These are phyloP conservation scores for Chromobotia macracanthus DNA, from an alignment of 2,797 vertebrate species.

Conservation along the genomic window DNA sequence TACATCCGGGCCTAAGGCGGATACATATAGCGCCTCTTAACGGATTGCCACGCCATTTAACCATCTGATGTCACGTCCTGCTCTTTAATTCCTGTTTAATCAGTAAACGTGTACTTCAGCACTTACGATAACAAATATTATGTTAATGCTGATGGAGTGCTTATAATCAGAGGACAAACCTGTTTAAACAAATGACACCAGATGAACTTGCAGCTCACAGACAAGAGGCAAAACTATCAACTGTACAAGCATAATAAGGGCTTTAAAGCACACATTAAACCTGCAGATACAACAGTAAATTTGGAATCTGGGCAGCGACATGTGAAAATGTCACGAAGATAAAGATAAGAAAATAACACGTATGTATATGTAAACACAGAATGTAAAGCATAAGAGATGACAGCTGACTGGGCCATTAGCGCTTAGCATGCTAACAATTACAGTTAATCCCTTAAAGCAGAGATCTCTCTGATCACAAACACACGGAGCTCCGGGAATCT, in stretches of 20 bases:
- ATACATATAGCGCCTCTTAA: slow-evolving; percentile 4
- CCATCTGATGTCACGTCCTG: slow-evolving; percentile 50
- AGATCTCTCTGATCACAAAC: not conserved
- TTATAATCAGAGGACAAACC: not conserved
- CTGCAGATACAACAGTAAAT: too few relatives aligned
- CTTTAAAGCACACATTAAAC: not conserved
- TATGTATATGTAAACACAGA: slow-evolving; percentile 6
- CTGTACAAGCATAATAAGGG: not conserved
- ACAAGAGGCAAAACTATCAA: not conserved
- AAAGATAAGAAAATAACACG: not conserved
- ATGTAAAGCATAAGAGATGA: slow-evolving; percentile 19
- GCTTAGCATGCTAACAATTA: slow-evolving; percentile 46
- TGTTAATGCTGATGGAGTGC: not conserved
- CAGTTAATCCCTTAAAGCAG: slow-evolving; percentile 27
- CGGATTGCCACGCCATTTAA: slow-evolving; percentile 12
- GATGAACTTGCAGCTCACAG: slow-evolving; percentile 6
- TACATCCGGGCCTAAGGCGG: slow-evolving; percentile 17
- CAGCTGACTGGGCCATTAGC: slow-evolving; percentile 49
- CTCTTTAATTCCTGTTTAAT: slow-evolving; percentile 37
- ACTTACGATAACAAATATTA: not conserved
- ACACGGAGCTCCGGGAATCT: not conserved
- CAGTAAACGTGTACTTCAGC: not conserved
- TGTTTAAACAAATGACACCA: slow-evolving; percentile 17
- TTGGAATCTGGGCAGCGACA: too few relatives aligned
- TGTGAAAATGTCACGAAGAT: not conserved